Base-by-base conservation (phyloP, 2,113 vertebrate species). In the Erythrocebus patas region DNA sequence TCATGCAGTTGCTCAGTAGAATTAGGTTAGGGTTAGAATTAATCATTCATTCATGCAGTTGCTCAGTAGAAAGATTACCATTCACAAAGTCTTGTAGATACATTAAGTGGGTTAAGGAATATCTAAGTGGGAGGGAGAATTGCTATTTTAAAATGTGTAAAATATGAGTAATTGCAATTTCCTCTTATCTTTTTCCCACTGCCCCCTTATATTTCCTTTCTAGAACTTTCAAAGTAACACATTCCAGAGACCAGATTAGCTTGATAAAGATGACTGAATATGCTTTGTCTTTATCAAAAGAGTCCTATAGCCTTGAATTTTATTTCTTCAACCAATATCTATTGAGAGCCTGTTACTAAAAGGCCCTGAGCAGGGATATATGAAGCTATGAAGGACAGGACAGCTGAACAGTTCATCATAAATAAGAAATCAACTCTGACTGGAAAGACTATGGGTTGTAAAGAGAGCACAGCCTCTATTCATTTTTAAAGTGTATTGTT, bases 131-230 rank as follows among this genome's bases (percentile, higher is more conserved):
- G 83, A 92, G 76, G 66, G 78, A 89, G 52, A 93, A 78, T 50
- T 91, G 70, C 92, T 97, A 90, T 97, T 98, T 96, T 13, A 79
- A 88, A 96, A 95, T 78, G 25, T 88, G 91, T 80, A 70, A 82
- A 96, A 52, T 89, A 55, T 96, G 95, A 97, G 83, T 91, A 95
- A 91, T 80, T 84, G 5, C 78, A 43, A 18, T 90, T 95, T 97
- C 79, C 86, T 94, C 40, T 96, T 79, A 61, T 88, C 52, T 90
- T 87, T 96, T 95, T 59, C 90, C 57, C 94, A 84, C 86, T 81
- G 48, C 83, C 70, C 76, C 70, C 40, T 96, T 93, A 81, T 8
- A 64, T 95, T 97, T 96, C 92, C 90, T 97, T 91, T 84, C 93
- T 97, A 90, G 95, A 92, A 96, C 64, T 90, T 85, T 96, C 75